phyloP scores from a whole-genome alignment of 2,888 invertebrate species.

The Acrobasis repandana region DNA sequence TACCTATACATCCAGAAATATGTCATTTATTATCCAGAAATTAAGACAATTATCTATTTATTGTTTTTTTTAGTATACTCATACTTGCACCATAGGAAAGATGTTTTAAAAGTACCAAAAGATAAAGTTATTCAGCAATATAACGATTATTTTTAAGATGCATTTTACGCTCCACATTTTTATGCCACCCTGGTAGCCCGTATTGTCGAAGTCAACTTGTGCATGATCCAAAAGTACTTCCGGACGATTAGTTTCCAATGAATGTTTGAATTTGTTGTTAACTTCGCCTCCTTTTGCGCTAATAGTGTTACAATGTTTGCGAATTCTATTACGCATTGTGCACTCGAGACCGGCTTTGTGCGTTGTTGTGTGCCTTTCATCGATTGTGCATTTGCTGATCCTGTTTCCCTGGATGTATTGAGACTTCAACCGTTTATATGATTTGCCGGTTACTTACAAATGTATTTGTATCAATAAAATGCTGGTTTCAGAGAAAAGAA shows the following conservation, averaged over 20 bases:
- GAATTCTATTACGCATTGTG: constrained; percentile 81
- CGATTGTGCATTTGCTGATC: constrained; percentile 68
- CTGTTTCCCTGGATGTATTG: constrained; percentile 48
- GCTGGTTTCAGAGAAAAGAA: too few species aligned
- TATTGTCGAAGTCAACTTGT: constrained; percentile 65
- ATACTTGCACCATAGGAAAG: background rate
- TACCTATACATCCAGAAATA: too few species aligned
- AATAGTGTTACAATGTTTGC: constrained; percentile 80
- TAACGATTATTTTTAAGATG: constrained; percentile 29
- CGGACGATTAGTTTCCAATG: constrained; percentile 76
- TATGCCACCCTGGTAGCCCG: constrained; percentile 69
- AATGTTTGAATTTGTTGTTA: constrained; percentile 81
- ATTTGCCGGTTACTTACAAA: background rate
- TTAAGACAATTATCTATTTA: too few species aligned
- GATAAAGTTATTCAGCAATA: background rate
- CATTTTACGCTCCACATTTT: constrained; percentile 42
- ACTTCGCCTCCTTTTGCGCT: constrained; percentile 79
- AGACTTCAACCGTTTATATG: constrained; percentile 13
- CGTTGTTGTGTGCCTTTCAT: constrained; percentile 60
- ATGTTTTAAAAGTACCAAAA: background rate
- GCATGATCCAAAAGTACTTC: constrained; percentile 75
- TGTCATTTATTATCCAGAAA: too few species aligned
- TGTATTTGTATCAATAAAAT: too few species aligned
- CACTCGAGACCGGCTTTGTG: constrained; percentile 57
- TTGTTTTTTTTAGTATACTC: too few species aligned